A percentile compares a stretch with the other conserved stretches of the same genome.
Conservation (phyloP, 37 sponge, comb jelly and placozoan species). For the Dysidea cf. avara region DNA sequence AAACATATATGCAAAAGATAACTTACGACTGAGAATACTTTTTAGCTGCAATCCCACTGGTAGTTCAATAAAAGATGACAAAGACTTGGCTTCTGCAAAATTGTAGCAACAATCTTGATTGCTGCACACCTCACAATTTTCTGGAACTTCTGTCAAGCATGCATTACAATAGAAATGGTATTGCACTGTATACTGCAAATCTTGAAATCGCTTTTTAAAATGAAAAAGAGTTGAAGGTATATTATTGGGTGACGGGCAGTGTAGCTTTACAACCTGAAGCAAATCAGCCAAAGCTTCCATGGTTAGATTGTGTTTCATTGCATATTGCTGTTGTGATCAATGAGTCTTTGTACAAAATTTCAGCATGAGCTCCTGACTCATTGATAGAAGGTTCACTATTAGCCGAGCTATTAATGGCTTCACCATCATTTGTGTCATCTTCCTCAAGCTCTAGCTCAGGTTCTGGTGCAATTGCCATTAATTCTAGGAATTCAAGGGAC, state of each 20-base stretch:
- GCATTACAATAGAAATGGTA: constrained; percentile 24
- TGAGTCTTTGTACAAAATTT: no score
- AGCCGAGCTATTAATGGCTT: no score
- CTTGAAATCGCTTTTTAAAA: constrained; percentile 27
- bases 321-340: not conserved
- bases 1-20: no score
- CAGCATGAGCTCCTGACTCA: no score
- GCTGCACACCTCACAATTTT: no score
- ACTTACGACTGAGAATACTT: constrained; percentile 22
- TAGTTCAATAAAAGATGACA: constrained; percentile 26
- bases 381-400: no score
- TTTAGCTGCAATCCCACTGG: constrained; percentile 21
- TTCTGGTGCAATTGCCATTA: no score
- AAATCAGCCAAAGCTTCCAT: constrained; percentile 24
- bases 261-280: not conserved
- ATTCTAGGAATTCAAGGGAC: no score
- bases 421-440: no score
- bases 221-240: not conserved
- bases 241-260: constrained; percentile 12
- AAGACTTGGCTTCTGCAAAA: not conserved
- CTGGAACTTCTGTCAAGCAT: constrained; percentile 8
- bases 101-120: no score
- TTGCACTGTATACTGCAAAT: not conserved
- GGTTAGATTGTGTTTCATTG: constrained; percentile 23
- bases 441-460: no score